phyloP scores from a whole-genome alignment of 1,140 invertebrate genomes.

The Choristoneura fumiferana region DNA sequence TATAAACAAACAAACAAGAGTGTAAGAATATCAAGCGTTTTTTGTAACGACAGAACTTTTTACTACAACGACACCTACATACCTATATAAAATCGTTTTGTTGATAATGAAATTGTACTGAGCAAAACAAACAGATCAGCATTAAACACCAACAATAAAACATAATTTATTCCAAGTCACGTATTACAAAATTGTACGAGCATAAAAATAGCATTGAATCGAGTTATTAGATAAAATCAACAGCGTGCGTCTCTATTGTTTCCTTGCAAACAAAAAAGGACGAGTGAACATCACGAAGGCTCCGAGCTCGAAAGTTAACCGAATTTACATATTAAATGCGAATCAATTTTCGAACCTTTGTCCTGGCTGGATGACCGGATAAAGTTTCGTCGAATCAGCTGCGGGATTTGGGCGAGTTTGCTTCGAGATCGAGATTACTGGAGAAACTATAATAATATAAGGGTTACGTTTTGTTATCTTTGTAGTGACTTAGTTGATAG shows the following conservation, averaged over 20 bases:
- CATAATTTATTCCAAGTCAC: slow-evolving; percentile 17
- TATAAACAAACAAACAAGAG: too few species aligned
- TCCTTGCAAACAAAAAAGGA: slow-evolving; percentile 14
- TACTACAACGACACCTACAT: too few species aligned
- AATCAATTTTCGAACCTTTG: slow-evolving; percentile 18
- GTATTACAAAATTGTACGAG: slow-evolving; percentile 15
- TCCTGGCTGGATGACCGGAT: slow-evolving; percentile 7
- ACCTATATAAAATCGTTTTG: neutral
- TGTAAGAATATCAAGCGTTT: too few species aligned
- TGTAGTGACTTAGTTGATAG: too few species aligned
- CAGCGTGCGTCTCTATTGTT: slow-evolving; percentile 16
- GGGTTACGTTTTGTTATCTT: too few species aligned
- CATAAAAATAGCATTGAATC: slow-evolving; percentile 10
- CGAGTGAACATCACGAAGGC: slow-evolving; percentile 13
- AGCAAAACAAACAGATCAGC: slow-evolving; percentile 1
- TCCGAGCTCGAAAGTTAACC: slow-evolving; percentile 9
- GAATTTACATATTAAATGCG: slow-evolving; percentile 18
- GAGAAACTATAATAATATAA: too few species aligned
- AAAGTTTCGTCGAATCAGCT: neutral
- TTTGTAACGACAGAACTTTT: too few species aligned
- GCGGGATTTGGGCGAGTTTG: slow-evolving; percentile 5
- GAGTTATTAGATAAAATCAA: slow-evolving; percentile 19
- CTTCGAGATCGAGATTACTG: neutral
- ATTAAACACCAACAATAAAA: slow-evolving; percentile 11
- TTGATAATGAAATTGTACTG: slow-evolving; percentile 3